Evolutionary conservation across 2,113 vertebrate species (phyloP).

Genomic region (Tenrec ecaudatus): DNA sequence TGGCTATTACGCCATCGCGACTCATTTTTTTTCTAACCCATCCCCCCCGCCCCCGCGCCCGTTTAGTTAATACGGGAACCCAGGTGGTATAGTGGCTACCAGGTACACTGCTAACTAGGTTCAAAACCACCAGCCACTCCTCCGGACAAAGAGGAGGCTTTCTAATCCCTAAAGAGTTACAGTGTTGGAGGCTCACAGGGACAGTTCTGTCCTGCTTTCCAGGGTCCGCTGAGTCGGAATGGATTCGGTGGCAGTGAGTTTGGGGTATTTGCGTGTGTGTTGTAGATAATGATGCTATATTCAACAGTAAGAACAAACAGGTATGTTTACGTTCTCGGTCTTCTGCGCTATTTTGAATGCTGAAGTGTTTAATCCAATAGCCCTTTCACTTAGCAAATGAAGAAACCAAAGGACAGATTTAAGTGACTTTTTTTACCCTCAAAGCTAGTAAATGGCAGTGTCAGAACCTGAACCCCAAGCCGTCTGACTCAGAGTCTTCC

Average conservation of each 20-base stretch:
- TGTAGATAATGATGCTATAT: background rate
- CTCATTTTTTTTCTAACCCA: background rate
- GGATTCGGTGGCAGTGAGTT: no score
- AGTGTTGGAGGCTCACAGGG: no score
- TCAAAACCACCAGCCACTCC: no score
- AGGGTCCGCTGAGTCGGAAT: no score
- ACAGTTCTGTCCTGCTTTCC: no score
- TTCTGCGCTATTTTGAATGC: background rate
- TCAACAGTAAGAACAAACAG: background rate
- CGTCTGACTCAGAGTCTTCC: background rate
- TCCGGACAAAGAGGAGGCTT: no score
- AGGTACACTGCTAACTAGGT: no score
- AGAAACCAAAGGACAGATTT: constrained; percentile 2
- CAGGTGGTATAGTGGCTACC: no score
- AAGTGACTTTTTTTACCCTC: background rate
- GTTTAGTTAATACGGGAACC: no score
- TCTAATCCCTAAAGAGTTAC: no score
- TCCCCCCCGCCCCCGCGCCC: no score
- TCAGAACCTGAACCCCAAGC: constrained; percentile 1
- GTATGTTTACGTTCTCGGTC: background rate
- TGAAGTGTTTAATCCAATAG: background rate
- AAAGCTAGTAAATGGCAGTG: constrained; percentile 21
- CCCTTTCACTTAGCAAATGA: constrained; percentile 3
- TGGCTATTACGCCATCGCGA: background rate
- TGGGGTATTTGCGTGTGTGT: no score